phyloP scores from a whole-genome alignment of 2,888 invertebrate species.

The Smittia aterrima region DNA sequence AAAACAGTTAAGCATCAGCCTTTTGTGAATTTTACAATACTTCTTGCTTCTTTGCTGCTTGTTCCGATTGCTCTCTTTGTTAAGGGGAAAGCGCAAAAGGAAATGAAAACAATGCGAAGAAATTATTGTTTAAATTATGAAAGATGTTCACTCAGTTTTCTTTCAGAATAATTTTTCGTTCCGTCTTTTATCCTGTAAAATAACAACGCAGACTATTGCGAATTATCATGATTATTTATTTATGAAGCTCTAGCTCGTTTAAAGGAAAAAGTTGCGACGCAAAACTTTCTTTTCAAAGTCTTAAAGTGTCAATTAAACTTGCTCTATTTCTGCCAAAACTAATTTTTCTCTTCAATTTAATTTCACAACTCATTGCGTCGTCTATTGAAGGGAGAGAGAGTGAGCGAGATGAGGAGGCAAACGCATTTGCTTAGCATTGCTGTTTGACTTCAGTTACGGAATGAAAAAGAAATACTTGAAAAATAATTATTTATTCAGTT shows the following conservation, averaged over 20 bases:
- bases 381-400: neutral
- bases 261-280: too few species aligned
- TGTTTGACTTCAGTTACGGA: neutral
- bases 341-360: neutral
- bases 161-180: neutral
- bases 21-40: neutral
- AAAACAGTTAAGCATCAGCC: neutral
- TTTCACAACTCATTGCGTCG: neutral
- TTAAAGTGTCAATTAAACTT: too few species aligned
- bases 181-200: neutral
- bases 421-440: neutral
- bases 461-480: constrained; percentile 27
- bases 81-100: neutral
- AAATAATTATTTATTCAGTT: constrained; percentile 39
- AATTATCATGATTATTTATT: constrained; percentile 8
- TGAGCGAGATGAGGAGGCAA: neutral
- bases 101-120: constrained; percentile 23
- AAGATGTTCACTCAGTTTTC: constrained; percentile 25
- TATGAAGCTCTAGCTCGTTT: neutral
- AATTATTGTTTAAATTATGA: constrained; percentile 22
- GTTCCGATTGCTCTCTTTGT: constrained; percentile 21
- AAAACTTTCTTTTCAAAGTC: too few species aligned
- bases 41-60: neutral
- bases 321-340: neutral
- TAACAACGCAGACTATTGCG: neutral